phyloP scores from a whole-genome alignment of 1,140 invertebrate species.

The Drosophila hydei region DNA sequence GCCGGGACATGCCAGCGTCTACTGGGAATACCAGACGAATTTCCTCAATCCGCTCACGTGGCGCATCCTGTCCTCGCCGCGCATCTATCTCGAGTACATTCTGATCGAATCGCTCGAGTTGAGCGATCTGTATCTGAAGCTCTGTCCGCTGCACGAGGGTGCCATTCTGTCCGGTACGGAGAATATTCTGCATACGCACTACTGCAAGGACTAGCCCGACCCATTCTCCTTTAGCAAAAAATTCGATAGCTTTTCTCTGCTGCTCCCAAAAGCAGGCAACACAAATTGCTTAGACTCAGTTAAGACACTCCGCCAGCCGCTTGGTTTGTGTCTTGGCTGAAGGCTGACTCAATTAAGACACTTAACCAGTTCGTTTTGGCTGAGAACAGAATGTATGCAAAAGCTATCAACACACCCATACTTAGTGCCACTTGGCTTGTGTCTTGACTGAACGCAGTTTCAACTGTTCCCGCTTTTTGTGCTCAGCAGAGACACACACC shows the following conservation, averaged over 20 bases:
- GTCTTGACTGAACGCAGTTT: background rate
- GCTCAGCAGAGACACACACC: background rate
- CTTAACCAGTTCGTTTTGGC: background rate
- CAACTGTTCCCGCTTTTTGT: conserved; percentile 20
- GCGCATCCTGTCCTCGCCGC: conserved; percentile 89
- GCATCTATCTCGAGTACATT: conserved; percentile 89
- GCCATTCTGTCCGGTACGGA: conserved; percentile 85
- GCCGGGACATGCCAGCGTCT: conserved; percentile 87
- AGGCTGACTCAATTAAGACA: too few relatives aligned
- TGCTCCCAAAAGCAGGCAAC: conserved; percentile 22
- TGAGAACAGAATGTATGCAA: too few relatives aligned
- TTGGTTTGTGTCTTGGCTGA: conserved; percentile 14
- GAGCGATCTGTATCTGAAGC: conserved; percentile 85
- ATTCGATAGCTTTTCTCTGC: conserved; percentile 28
- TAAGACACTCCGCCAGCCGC: background rate
- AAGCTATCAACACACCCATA: too few relatives aligned
- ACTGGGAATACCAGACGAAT: conserved; percentile 91
- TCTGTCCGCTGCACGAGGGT: conserved; percentile 86
- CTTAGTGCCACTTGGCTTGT: background rate
- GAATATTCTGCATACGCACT: conserved; percentile 85
- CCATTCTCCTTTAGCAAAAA: background rate
- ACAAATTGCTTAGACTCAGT: conserved; percentile 3
- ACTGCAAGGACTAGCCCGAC: conserved; percentile 82
- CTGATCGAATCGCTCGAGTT: conserved; percentile 88
- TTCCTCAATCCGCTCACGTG: conserved; percentile 93